A percentile compares a stretch with the other conserved stretches of the same genome.
phyloP scores from a whole-genome alignment of 2,797 vertebrate species.

The Diplodus puntazzo region DNA sequence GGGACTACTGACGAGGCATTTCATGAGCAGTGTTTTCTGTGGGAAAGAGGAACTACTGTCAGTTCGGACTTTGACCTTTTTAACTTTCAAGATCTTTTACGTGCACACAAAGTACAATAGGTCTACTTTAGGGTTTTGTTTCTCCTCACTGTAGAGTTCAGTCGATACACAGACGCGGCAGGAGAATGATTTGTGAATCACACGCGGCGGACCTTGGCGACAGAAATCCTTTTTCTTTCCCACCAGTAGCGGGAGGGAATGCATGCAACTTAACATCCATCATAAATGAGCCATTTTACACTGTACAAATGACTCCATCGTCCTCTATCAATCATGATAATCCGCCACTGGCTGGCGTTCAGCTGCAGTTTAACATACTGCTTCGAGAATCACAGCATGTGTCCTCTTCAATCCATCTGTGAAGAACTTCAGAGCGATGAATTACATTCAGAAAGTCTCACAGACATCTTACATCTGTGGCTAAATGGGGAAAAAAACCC shows the following conservation, averaged over 20 bases:
- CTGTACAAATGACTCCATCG: conserved; percentile 73
- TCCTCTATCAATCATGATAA: conserved; percentile 79
- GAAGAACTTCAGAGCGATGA: conserved; percentile 34
- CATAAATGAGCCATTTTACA: conserved; percentile 77
- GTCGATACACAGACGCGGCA: conserved; percentile 10
- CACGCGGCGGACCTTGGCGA: conserved; percentile 14
- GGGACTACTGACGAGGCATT: too few species aligned
- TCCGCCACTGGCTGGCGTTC: conserved; percentile 66
- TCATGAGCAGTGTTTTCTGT: too few species aligned
- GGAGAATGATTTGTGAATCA: conserved; percentile 46
- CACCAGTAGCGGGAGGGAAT: conserved; percentile 40
- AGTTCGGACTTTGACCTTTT: too few species aligned
- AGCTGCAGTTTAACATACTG: conserved; percentile 58
- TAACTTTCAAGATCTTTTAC: too few species aligned
- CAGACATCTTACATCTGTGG: conserved; percentile 44
- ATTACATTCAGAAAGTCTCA: conserved; percentile 53
- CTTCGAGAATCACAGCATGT: conserved; percentile 63
- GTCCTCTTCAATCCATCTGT: conserved; percentile 63
- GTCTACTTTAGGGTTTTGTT: too few species aligned
- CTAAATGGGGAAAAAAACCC: not conserved
- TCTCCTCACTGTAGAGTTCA: conserved; percentile 9
- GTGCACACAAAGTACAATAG: too few species aligned
- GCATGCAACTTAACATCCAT: conserved; percentile 68
- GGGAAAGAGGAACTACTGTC: too few species aligned
- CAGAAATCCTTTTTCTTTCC: conserved; percentile 32